These are phyloP conservation scores for Cinara cedri DNA, from an alignment of 2,888 invertebrate species.

Conservation along the genomic window DNA sequence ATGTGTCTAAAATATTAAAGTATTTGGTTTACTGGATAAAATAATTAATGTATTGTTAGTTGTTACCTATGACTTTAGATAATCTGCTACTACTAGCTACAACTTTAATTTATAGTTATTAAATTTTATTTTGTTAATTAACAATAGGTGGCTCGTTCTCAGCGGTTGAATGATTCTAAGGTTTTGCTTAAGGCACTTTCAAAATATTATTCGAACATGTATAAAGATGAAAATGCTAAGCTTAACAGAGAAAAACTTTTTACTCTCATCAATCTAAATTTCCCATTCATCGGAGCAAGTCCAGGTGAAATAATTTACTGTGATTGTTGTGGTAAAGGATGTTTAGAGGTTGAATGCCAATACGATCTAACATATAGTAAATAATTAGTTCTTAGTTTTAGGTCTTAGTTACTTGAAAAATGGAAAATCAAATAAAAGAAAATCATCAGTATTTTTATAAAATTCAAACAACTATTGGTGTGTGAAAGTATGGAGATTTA, in stretches of 20 bases:
- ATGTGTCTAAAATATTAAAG: too few species aligned
- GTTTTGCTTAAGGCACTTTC: background rate
- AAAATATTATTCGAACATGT: background rate
- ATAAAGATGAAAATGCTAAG: slow-evolving; percentile 8
- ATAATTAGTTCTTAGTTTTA: too few species aligned
- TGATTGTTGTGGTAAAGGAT: slow-evolving; percentile 27
- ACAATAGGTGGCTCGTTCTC: slow-evolving; percentile 13
- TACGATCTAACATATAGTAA: background rate
- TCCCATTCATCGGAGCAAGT: slow-evolving; percentile 11
- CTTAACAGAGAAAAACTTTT: background rate
- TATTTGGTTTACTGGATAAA: too few species aligned
- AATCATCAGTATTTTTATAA: slow-evolving; percentile 1
- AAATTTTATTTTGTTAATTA: background rate
- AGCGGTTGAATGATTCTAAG: background rate
- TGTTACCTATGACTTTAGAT: too few species aligned
- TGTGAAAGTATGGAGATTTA: background rate
- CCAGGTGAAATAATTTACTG: slow-evolving; percentile 18
- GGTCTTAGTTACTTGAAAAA: background rate
- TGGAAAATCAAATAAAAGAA: background rate
- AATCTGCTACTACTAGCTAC: too few species aligned
- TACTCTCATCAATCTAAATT: background rate
- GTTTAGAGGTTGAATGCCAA: slow-evolving; percentile 22
- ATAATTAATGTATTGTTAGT: too few species aligned
- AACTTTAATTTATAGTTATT: background rate
- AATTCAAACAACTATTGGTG: background rate